Evolutionary conservation across 23 tunicate species (phyloP), one percentile per base, ranked within the genome.

Genomic region (Styela plicata): DNA sequence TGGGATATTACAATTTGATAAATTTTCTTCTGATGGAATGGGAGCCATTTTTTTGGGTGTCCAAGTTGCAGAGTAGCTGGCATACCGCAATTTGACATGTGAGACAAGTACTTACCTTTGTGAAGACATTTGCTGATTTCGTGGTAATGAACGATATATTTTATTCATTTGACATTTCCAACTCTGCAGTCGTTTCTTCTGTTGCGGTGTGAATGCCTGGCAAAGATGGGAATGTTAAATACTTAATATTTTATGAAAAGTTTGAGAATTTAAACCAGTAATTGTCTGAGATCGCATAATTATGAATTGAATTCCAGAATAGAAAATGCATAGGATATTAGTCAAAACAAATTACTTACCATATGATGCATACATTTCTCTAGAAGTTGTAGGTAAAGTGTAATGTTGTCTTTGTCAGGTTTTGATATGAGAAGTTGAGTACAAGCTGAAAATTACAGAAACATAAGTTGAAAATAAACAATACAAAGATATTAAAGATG

Each of bases 121-220:
- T 86, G 85, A 66, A 10, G 85, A 80, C 83, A 76, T 64, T 78
- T 80, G 73, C 24, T 80, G 83, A 30, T 87, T 87, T 31, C 91
- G 73, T 3, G 97, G 89, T 74, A 87, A 88, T 0, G 91, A 83
- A 16, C 86, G 83, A 34, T 91, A 79, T 69, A 87, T 86, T 74
- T 91, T 91, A 37, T 74, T 83, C 1, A 87, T 86, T 75, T 91
- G 91, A 31, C 66, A 85, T 69, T 86, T 87, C 97, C 97, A 91
- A 24, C 86, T 67, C 64, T 70, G 79, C 52, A 91, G 52, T 35
- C 97, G 75, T n/a, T 86, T 83, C 61, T 91, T 91, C 21, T 91
- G 97, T 21, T 64, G 80, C 26, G 89, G 86, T 20, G 91, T 87
- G 80, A 91, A 91, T 20, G 97, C 97, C 97, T 91, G 82, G n/a